Evolutionary conservation across 92 coral and sea anemone species (phyloP).

Genomic region (Palythoa heliodiscus): DNA sequence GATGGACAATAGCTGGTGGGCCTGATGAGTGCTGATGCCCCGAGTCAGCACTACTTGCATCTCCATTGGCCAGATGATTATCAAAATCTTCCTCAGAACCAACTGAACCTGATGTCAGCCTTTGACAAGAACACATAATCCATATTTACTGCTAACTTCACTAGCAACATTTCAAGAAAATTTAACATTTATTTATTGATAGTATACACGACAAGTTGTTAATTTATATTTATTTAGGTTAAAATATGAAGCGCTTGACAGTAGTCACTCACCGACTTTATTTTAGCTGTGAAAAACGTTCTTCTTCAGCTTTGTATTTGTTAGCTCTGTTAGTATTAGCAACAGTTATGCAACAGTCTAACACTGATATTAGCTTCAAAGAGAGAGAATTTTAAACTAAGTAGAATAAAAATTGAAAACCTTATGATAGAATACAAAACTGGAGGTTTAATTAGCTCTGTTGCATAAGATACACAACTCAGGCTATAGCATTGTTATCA

Average conservation of each 20-base stretch:
- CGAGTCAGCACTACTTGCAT: conserved; percentile 67
- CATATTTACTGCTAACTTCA: no score
- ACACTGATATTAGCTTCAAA: neutral
- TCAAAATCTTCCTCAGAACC: conserved; percentile 82
- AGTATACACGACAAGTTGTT: neutral
- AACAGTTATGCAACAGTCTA: neutral
- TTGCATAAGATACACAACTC: no score
- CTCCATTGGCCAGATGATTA: conserved; percentile 72
- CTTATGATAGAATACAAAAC: no score
- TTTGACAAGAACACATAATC: conserved; percentile 11
- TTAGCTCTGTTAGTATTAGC: neutral
- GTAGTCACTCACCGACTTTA: neutral
- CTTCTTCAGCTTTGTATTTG: neutral
- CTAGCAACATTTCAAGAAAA: neutral
- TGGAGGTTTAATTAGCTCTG: no score
- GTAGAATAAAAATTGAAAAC: neutral
- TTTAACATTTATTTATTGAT: neutral
- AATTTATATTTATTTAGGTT: neutral
- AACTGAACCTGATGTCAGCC: conserved; percentile 82
- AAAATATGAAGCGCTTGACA: neutral
- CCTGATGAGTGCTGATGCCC: conserved; percentile 29
- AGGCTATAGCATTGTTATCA: no score
- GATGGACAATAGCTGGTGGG: conserved; percentile 81
- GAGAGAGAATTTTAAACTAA: neutral
- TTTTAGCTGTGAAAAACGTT: neutral